phyloP scores from a whole-genome alignment of 2,888 invertebrate species.

The Cepaea hortensis region DNA sequence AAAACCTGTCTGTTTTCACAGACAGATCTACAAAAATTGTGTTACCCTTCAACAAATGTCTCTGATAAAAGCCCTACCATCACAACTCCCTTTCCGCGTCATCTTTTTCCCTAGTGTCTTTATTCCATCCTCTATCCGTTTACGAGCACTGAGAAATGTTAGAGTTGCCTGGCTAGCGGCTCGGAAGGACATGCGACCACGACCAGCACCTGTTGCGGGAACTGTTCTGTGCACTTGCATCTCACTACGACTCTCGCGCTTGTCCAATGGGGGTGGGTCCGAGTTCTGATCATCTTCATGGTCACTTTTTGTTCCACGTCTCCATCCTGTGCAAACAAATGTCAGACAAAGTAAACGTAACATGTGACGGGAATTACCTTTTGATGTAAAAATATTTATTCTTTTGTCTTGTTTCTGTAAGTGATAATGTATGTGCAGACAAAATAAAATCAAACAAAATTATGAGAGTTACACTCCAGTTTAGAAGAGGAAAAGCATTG shows the following conservation, averaged over 20 bases:
- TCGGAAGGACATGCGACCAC: slow-evolving; percentile 73
- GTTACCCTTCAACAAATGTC: slow-evolving; percentile 27
- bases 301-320: slow-evolving; percentile 72
- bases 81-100: slow-evolving; percentile 90
- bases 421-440: no score
- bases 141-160: slow-evolving; percentile 79
- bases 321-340: slow-evolving; percentile 64
- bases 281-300: slow-evolving; percentile 76
- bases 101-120: slow-evolving; percentile 83
- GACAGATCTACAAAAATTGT: slow-evolving; percentile 9
- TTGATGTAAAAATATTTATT: background rate
- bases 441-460: no score
- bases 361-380: background rate
- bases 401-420: no score
- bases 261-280: slow-evolving; percentile 65
- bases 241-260: slow-evolving; percentile 69
- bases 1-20: slow-evolving; percentile 1
- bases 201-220: slow-evolving; percentile 41
- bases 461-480: no score
- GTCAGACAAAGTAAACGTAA: background rate
- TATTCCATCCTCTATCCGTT: slow-evolving; percentile 91
- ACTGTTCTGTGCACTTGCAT: slow-evolving; percentile 60
- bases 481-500: no score
- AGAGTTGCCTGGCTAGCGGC: slow-evolving; percentile 77
- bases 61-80: slow-evolving; percentile 75